phyloP scores from a whole-genome alignment of 2,797 vertebrate genomes.

The Myotis myotis region DNA sequence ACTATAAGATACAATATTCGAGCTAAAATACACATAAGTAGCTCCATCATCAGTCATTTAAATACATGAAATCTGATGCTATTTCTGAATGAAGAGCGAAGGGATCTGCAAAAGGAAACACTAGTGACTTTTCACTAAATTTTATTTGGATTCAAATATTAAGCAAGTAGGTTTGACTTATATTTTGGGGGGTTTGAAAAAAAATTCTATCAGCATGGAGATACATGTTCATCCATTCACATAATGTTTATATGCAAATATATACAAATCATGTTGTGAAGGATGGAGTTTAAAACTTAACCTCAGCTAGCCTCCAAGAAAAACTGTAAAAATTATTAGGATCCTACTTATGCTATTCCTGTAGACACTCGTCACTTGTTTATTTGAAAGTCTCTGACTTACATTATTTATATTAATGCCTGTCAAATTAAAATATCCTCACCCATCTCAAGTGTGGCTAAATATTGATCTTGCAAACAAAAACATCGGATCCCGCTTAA shows the following conservation, averaged over 20 bases:
- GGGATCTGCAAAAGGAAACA: not conserved
- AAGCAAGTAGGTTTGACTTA: not conserved
- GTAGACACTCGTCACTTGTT: not conserved
- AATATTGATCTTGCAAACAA: slow-evolving; percentile 9
- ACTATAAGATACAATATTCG: not conserved
- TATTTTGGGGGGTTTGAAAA: not conserved
- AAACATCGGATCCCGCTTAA: not conserved
- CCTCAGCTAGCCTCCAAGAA: not conserved
- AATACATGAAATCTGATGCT: not conserved
- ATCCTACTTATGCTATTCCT: not conserved
- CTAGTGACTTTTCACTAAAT: not conserved
- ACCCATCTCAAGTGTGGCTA: not conserved
- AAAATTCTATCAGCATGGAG: not conserved
- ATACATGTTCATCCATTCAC: not conserved
- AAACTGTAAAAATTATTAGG: not conserved
- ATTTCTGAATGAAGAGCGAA: not conserved
- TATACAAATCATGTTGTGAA: not conserved
- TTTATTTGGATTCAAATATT: not conserved
- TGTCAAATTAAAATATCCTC: not conserved
- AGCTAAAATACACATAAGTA: not conserved
- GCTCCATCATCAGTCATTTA: not conserved
- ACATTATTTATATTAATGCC: not conserved
- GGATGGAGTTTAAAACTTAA: not conserved
- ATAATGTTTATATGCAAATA: not conserved
- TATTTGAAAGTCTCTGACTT: not conserved